phyloP scores from a whole-genome alignment of 2,888 invertebrate genomes.

The Drosophila mercatorum region DNA sequence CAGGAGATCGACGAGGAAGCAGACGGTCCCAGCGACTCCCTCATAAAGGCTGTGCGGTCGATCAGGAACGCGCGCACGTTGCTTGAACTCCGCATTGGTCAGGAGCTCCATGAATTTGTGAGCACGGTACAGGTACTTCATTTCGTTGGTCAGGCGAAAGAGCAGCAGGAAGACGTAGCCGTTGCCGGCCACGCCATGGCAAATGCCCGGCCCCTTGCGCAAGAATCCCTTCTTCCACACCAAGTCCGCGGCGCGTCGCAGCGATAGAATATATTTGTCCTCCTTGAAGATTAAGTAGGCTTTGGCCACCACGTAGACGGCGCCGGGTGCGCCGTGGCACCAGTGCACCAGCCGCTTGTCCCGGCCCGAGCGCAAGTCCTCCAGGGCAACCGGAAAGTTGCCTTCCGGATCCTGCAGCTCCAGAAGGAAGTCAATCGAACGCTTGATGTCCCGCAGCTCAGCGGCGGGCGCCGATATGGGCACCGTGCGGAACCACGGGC shows the following conservation, averaged over 20 bases:
- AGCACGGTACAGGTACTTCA: slow-evolving; percentile 90
- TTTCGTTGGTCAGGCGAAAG: slow-evolving; percentile 90
- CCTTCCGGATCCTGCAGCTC: slow-evolving; percentile 88
- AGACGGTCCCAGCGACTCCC: slow-evolving; percentile 94
- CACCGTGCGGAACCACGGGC: slow-evolving; percentile 84
- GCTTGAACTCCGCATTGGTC: slow-evolving; percentile 87
- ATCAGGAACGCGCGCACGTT: slow-evolving; percentile 90
- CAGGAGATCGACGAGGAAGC: slow-evolving; percentile 91
- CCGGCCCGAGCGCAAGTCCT: slow-evolving; percentile 86
- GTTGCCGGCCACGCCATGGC: slow-evolving; percentile 94
- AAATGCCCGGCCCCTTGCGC: slow-evolving; percentile 94
- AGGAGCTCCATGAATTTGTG: slow-evolving; percentile 91
- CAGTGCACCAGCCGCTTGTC: slow-evolving; percentile 92
- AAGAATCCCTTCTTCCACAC: slow-evolving; percentile 94
- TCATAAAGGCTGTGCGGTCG: slow-evolving; percentile 92
- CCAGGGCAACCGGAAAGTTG: slow-evolving; percentile 91
- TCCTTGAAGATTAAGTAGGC: slow-evolving; percentile 91
- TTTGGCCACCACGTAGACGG: slow-evolving; percentile 91
- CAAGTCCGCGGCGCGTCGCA: slow-evolving; percentile 89
- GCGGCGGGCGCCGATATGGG: slow-evolving; percentile 74
- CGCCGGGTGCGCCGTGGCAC: slow-evolving; percentile 96
- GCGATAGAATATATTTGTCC: slow-evolving; percentile 89
- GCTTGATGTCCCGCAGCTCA: slow-evolving; percentile 86
- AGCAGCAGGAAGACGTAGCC: slow-evolving; percentile 92
- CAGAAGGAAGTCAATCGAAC: slow-evolving; percentile 88